A percentile compares a stretch with the other conserved stretches of the same genome.
These are phyloP conservation scores for Hecatera dysodea DNA, from an alignment of 2,888 invertebrate species.

Conservation along the genomic window DNA sequence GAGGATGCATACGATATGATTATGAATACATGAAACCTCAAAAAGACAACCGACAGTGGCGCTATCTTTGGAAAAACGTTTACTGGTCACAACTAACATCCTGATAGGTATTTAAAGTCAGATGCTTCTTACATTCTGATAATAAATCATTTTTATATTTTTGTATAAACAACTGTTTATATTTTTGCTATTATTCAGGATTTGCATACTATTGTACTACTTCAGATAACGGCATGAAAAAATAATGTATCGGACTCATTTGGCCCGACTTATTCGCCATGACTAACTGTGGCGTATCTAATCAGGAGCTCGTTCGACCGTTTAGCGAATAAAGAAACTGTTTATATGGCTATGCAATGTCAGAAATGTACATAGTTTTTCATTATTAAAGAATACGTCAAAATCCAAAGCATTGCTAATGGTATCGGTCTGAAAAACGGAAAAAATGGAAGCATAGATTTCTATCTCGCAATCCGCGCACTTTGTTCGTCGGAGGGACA, in stretches of 20 bases:
- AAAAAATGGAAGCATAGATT: too few species aligned
- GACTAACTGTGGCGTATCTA: constrained; percentile 51
- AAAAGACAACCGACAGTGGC: constrained; percentile 25
- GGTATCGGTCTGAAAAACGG: not conserved
- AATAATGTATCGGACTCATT: constrained; percentile 10
- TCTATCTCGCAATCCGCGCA: too few species aligned
- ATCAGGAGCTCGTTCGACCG: constrained; percentile 21
- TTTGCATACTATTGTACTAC: not conserved
- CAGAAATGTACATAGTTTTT: not conserved
- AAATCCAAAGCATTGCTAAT: not conserved
- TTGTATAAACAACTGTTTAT: not conserved
- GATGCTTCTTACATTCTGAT: too few species aligned
- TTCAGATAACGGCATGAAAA: constrained; percentile 3
- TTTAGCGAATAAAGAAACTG: constrained; percentile 36
- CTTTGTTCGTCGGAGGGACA: too few species aligned
- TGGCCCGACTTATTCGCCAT: constrained; percentile 15
- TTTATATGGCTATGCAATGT: constrained; percentile 15
- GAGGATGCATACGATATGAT: constrained; percentile 25
- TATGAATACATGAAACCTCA: not conserved
- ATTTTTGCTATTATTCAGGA: not conserved
- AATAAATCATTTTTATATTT: not conserved
- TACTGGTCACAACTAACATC: not conserved
- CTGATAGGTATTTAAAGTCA: too few species aligned
- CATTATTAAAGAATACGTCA: too few species aligned
- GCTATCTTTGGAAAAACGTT: constrained; percentile 3